A percentile compares a stretch with the other conserved stretches of the same genome.
Conservation (phyloP, 2,888 invertebrate genomes). For the Mesorhabditis spiculigera region DNA sequence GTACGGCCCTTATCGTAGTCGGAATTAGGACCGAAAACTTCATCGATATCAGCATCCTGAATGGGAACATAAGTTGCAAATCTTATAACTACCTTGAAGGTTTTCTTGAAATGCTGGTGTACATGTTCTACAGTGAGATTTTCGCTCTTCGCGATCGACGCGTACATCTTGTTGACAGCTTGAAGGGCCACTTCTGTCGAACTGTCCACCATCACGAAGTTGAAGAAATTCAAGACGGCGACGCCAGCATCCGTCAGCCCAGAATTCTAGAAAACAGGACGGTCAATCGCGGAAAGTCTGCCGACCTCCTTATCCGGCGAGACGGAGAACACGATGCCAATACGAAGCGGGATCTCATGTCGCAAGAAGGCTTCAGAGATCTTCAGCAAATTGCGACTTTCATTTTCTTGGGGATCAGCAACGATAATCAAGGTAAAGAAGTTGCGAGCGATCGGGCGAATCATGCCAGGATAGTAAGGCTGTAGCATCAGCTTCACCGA, state of each 20-base stretch:
- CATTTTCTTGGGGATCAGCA: slow-evolving; percentile 75
- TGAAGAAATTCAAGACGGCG: slow-evolving; percentile 82
- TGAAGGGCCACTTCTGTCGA: slow-evolving; percentile 73
- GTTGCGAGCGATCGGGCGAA: slow-evolving; percentile 69
- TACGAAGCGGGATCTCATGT: slow-evolving; percentile 79
- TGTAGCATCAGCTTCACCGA: slow-evolving; percentile 83
- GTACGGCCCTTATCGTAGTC: slow-evolving; percentile 79
- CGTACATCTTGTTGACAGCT: slow-evolving; percentile 73
- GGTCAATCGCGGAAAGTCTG: not conserved
- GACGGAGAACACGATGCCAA: slow-evolving; percentile 77
- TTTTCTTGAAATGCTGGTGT: slow-evolving; percentile 67
- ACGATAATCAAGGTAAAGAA: slow-evolving; percentile 73
- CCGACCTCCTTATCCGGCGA: slow-evolving; percentile 37
- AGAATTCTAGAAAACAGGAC: slow-evolving; percentile 41
- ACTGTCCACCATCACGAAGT: slow-evolving; percentile 78
- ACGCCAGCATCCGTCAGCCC: slow-evolving; percentile 74
- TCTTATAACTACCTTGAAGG: slow-evolving; percentile 49
- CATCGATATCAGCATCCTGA: slow-evolving; percentile 68
- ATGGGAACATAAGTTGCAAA: not conserved
- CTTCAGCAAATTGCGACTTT: slow-evolving; percentile 74
- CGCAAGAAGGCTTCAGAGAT: slow-evolving; percentile 84
- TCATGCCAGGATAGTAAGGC: slow-evolving; percentile 97
- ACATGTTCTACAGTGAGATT: slow-evolving; percentile 70
- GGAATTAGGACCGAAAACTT: slow-evolving; percentile 78
- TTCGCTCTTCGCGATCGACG: slow-evolving; percentile 62